Evolutionary conservation across 2,888 invertebrate species (phyloP).

Genomic region (Frankliniella intonsa): DNA sequence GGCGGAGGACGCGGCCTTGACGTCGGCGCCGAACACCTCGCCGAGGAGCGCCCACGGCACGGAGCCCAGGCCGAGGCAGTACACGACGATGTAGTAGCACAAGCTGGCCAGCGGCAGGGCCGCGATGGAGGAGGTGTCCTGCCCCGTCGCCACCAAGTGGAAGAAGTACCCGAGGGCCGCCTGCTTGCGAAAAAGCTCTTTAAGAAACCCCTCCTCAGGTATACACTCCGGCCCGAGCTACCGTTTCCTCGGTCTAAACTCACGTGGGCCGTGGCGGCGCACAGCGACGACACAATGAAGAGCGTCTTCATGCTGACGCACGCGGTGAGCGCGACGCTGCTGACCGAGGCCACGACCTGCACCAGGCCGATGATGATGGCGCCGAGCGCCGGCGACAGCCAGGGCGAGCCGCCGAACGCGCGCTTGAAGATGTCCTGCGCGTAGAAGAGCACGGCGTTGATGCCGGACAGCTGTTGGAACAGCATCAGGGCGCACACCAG

Average conservation of each 20-base stretch:
- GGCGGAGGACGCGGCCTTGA: slow-evolving; percentile 69
- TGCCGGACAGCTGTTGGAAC: slow-evolving; percentile 35
- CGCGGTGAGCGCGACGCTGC: slow-evolving; percentile 1
- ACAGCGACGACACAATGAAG: slow-evolving; percentile 64
- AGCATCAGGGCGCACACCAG: slow-evolving; percentile 52
- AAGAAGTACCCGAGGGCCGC: slow-evolving; percentile 59
- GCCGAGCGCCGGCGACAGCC: slow-evolving; percentile 57
- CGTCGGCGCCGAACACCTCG: slow-evolving; percentile 74
- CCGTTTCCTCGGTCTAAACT: slow-evolving; percentile 42
- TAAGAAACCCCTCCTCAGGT: background rate
- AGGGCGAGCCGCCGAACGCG: slow-evolving; percentile 65
- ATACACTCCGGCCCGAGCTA: background rate
- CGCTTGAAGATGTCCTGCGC: slow-evolving; percentile 44
- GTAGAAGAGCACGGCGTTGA: slow-evolving; percentile 36
- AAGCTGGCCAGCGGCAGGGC: slow-evolving; percentile 70
- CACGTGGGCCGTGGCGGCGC: slow-evolving; percentile 61
- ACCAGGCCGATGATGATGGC: slow-evolving; percentile 72
- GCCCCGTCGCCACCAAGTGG: slow-evolving; percentile 50
- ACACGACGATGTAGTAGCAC: slow-evolving; percentile 68
- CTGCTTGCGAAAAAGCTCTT: slow-evolving; percentile 43
- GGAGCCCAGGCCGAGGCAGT: slow-evolving; percentile 72
- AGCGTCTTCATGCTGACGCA: slow-evolving; percentile 65
- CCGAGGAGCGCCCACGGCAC: slow-evolving; percentile 79
- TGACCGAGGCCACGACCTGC: slow-evolving; percentile 63
- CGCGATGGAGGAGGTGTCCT: slow-evolving; percentile 50